Conservation (phyloP, 2,888 invertebrate species). For the Stenoptilia bipunctidactyla region DNA sequence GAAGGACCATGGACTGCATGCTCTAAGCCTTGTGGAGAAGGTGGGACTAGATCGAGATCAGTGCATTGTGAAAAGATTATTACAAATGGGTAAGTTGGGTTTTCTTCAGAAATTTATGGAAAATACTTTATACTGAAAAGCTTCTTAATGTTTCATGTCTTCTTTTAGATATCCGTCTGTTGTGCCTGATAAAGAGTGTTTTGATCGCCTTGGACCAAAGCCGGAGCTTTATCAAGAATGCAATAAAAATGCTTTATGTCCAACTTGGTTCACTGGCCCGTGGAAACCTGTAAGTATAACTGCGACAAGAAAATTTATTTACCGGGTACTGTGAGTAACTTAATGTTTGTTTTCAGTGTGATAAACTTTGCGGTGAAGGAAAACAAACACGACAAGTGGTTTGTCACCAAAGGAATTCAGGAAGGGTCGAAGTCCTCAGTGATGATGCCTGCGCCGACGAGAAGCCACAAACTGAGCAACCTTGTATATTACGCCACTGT, state of each 20-base stretch:
- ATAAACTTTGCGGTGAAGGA: conserved; percentile 92
- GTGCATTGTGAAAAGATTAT: conserved; percentile 87
- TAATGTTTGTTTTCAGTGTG: conserved; percentile 72
- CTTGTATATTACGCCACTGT: conserved; percentile 85
- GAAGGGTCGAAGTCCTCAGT: conserved; percentile 75
- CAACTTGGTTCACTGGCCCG: conserved; percentile 87
- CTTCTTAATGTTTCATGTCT: background rate
- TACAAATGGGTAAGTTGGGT: conserved; percentile 71
- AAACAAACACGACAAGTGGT: conserved; percentile 83
- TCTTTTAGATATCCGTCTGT: conserved; percentile 70
- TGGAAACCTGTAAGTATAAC: conserved; percentile 85
- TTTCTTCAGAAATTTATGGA: background rate
- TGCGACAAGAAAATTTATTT: no score
- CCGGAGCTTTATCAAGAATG: conserved; percentile 79
- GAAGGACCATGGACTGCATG: conserved; percentile 85
- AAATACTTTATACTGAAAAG: background rate
- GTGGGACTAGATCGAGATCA: conserved; percentile 77
- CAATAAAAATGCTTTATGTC: conserved; percentile 83
- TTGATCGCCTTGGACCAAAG: conserved; percentile 75
- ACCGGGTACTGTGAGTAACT: background rate
- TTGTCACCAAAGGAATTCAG: conserved; percentile 78
- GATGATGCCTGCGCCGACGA: conserved; percentile 76
- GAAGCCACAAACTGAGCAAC: conserved; percentile 78
- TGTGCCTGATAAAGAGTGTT: conserved; percentile 82
- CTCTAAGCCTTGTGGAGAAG: conserved; percentile 84